Percentiles rank a stretch among this genome's conserved stretches.
Conservation (phyloP, 53 echinoderm and acorn worm genomes). For the Holothuria leucospilota region DNA sequence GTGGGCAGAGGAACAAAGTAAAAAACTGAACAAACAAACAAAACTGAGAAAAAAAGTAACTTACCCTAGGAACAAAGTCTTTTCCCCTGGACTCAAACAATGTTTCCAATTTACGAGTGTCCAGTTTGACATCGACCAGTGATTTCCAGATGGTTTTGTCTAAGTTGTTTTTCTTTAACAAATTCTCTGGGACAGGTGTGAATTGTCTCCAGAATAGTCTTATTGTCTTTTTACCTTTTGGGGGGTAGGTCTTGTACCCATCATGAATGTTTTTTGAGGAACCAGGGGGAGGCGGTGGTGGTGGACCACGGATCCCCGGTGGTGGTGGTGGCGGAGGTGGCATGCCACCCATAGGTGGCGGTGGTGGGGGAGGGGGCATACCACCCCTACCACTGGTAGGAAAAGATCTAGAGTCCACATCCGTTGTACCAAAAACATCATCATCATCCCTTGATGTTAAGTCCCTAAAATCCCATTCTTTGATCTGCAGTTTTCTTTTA, state of each 20-base stretch:
- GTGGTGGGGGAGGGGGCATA: slow-evolving; percentile 60
- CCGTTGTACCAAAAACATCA: slow-evolving; percentile 71
- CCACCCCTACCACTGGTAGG: slow-evolving; percentile 36
- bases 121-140: slow-evolving; percentile 73
- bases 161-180: slow-evolving; percentile 66
- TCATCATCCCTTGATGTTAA: slow-evolving; percentile 79
- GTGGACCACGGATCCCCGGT: slow-evolving; percentile 48
- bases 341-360: slow-evolving; percentile 53
- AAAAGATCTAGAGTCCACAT: slow-evolving; percentile 25
- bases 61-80: slow-evolving; percentile 87
- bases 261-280: slow-evolving; percentile 44
- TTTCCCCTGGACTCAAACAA: slow-evolving; percentile 94
- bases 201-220: slow-evolving; percentile 96
- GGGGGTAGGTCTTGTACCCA: slow-evolving; percentile 68
- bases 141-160: slow-evolving; percentile 86
- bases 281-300: slow-evolving; percentile 64
- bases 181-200: slow-evolving; percentile 63
- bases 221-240: slow-evolving; percentile 96
- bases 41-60: neutral
- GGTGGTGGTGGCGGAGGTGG: slow-evolving; percentile 71
- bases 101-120: slow-evolving; percentile 92
- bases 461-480: slow-evolving; percentile 93
- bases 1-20: neutral
- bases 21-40: neutral
- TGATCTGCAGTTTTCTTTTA: slow-evolving; percentile 83